Conservation (phyloP, 2,113 vertebrate genomes). For the Patagioenas fasciata region DNA sequence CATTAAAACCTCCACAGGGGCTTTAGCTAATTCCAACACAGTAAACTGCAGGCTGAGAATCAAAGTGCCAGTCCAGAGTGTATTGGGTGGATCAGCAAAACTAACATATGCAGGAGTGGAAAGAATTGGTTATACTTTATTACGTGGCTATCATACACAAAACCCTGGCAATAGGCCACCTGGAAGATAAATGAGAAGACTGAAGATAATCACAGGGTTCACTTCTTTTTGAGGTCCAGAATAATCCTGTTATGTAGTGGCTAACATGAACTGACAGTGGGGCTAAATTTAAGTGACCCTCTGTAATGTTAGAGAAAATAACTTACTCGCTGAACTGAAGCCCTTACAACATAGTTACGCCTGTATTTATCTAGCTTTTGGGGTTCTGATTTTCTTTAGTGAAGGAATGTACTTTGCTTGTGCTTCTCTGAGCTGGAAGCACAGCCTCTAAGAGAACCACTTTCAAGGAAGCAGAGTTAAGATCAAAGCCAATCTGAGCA, state of each 20-base stretch:
- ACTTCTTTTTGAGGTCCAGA: constrained; percentile 16
- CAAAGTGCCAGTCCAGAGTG: neutral
- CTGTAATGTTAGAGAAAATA: constrained; percentile 2
- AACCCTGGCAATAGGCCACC: constrained; percentile 3
- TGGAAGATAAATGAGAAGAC: constrained; percentile 20
- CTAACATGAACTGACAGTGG: neutral
- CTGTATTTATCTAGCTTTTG: neutral
- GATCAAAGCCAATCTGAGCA: constrained; percentile 25
- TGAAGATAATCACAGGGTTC: constrained; percentile 34
- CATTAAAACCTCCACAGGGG: neutral
- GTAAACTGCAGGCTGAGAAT: neutral
- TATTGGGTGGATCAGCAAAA: neutral
- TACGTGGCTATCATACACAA: neutral
- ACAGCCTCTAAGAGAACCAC: neutral
- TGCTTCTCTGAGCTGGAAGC: neutral
- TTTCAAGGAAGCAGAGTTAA: constrained; percentile 19
- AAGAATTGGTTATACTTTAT: neutral
- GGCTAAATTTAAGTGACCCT: constrained; percentile 30
- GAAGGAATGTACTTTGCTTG: neutral
- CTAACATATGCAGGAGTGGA: neutral
- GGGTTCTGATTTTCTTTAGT: neutral
- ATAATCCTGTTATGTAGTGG: neutral
- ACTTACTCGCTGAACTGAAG: constrained; percentile 5
- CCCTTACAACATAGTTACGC: neutral
- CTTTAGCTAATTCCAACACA: neutral